Base-by-base conservation (phyloP, 2,797 vertebrate genomes). In the Halcyon badia region DNA sequence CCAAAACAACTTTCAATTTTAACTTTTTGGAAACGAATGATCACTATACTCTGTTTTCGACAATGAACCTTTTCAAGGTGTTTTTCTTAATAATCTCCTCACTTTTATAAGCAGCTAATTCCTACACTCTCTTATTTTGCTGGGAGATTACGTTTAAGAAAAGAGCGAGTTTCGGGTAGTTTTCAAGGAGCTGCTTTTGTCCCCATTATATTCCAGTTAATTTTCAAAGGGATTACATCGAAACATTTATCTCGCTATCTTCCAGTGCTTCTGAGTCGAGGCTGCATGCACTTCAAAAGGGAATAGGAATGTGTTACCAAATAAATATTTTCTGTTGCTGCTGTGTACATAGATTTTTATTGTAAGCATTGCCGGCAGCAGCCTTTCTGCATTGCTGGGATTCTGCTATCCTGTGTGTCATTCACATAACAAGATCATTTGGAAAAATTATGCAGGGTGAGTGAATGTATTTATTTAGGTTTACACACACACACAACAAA, bases 161-260 rank as follows among this genome's bases (percentile, higher is more conserved):
- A 69, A 86, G 52, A 92, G 79, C 86, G 73, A 70, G 46, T 83
- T 96, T 96, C 20, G 65, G 75, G 87, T 26, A 69, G 69, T 93
- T 97, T 96, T 94, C 91, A 86, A 96, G 82, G 66, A 97, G 90
- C 92, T 94, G 89, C 39, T 96, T 94, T 96, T 93, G 91, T 95
- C 90, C 80, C 86, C 37, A 83, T 91, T 94, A 86, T 90, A 89
- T 61, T 83, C 68, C 73, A 89, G 87, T 87, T 90, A 94, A 86
- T 96, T 91, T 96, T 94, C 61, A 68, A 92, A 94, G 46, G 68
- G 84, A 89, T 94, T 71, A 93, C 77, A 90, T 3, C 78, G 92
- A 89, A 96, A 94, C 33, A 83, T 96, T 97, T 95, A 94, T 97
- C 71, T 97, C 17, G 0, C 14, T 48, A 83, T 96, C 91, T 96